Base-by-base conservation (phyloP, 2,797 vertebrate species). In the Melopsittacus undulatus region DNA sequence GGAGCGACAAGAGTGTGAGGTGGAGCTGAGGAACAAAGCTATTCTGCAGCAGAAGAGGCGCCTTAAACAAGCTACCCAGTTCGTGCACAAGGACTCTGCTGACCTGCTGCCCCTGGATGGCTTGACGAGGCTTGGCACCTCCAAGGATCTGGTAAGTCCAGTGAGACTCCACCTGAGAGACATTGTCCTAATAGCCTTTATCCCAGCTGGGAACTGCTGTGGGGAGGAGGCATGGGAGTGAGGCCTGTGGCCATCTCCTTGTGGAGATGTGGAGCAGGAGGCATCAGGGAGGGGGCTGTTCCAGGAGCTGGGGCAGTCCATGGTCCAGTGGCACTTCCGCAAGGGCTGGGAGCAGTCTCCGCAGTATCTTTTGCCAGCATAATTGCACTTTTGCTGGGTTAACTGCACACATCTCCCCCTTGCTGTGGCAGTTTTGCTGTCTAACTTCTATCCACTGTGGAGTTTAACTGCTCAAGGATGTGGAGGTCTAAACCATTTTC, bases 71-170 rank as follows among this genome's bases (percentile, higher is more conserved):
- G 98, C 99, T 96, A 99, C 98, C 26, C 99, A 99, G 98, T 99
- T 99, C 96, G 97, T 98, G 23, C 99, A 99, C 98, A 99, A 99
- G 97, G 99, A 99, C 98, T 99, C 99, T 0, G 99, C 99, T 22
- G 99, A 99, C 97, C 98, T 99, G 96, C 98, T 99, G 93, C 99
- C 99, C 84, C 98, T 99, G 98, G 99, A 99, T 4, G 98, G 99
- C 56, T 98, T 99, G 83, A 99, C 99, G 97, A 98, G 98, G 87
- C 98, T 99, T 62, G 99, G 99, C 76, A 99, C 99, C 26, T 98
- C 99, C 95, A 99, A 99, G 98, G 99, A 99, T 96, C 91, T 99
- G 99, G 99, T 99, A 97, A 99, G 99, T 91, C 48, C 32, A 24
- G 26, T 32, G 95, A 93, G 78, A 90, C 7, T 78, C 64, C 9